Conservation (phyloP, 2,888 invertebrate species). For the Elysia crispata region DNA sequence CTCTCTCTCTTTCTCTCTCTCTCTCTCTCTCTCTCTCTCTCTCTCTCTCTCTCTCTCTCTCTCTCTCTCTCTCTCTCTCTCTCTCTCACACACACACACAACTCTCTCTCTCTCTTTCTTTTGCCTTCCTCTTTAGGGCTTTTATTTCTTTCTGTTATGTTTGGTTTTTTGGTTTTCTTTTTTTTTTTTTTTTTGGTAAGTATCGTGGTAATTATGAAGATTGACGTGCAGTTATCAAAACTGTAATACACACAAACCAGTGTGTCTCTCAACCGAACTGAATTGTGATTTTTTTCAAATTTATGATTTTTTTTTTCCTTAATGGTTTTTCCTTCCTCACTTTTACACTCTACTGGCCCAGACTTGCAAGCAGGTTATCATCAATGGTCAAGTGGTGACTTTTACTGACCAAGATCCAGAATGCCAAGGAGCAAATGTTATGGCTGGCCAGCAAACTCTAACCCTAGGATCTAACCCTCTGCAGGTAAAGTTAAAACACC, state of each 20-base stretch:
- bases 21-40: background rate
- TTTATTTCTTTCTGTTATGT: background rate
- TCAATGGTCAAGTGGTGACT: conserved; percentile 46
- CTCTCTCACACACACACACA: background rate
- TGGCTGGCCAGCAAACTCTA: conserved; percentile 23
- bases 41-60: conserved; percentile 18
- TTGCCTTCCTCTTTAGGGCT: background rate
- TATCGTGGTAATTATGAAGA: too few relatives aligned
- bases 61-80: conserved; percentile 17
- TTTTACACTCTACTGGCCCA: background rate
- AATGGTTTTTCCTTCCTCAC: too few relatives aligned
- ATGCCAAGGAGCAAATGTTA: conserved; percentile 28
- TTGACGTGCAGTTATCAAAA: too few relatives aligned
- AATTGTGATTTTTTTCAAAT: too few relatives aligned
- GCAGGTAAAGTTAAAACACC: too few relatives aligned
- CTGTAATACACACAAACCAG: too few relatives aligned
- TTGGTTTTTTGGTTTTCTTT: too few relatives aligned
- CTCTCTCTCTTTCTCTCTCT: background rate
- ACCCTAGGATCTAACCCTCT: conserved; percentile 3
- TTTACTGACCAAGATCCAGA: conserved; percentile 40
- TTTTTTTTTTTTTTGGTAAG: too few relatives aligned
- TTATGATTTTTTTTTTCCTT: too few relatives aligned
- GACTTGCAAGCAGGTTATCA: conserved; percentile 44
- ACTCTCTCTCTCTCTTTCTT: background rate
- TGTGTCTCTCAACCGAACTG: too few relatives aligned